Percentiles rank a stretch among this genome's conserved stretches.
Evolutionary conservation across 2,888 invertebrate species (phyloP).

Genomic region (Hyposoter dolosus): DNA sequence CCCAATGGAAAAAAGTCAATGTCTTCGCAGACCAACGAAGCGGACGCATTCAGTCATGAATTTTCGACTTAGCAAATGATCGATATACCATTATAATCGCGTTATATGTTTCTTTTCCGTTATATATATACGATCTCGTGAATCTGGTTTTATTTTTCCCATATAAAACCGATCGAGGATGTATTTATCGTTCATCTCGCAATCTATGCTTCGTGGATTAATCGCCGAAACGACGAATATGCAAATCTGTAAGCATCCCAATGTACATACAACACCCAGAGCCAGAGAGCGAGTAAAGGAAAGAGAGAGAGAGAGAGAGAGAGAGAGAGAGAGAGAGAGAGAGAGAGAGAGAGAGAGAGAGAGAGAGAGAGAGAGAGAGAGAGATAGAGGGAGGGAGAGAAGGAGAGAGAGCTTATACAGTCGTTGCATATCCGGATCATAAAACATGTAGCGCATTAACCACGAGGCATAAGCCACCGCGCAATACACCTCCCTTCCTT

Average conservation of each 20-base stretch:
- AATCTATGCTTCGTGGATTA: constrained; percentile 47
- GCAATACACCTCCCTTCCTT: constrained; percentile 59
- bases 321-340: background rate
- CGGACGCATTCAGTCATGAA: constrained; percentile 6
- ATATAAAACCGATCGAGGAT: constrained; percentile 9
- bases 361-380: background rate
- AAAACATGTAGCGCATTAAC: constrained; percentile 72
- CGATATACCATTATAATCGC: constrained; percentile 28
- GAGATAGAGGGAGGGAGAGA: background rate
- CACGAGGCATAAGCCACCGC: constrained; percentile 67
- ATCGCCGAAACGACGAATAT: constrained; percentile 64
- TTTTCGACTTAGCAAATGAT: constrained; percentile 24
- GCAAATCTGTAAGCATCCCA: constrained; percentile 52
- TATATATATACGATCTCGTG: constrained; percentile 29
- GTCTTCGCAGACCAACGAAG: background rate
- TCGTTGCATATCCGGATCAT: constrained; percentile 69
- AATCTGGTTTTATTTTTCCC: constrained; percentile 48
- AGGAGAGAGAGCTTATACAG: constrained; percentile 45
- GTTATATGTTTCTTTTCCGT: constrained; percentile 11
- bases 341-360: constrained; percentile 11
- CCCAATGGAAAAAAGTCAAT: background rate
- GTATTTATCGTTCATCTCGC: constrained; percentile 51
- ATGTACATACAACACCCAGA: background rate
- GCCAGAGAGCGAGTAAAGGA: background rate
- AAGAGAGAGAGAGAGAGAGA: background rate